Evolutionary conservation across 1,140 invertebrate genomes (phyloP), one percentile per base, ranked within the genome.

Genomic region (Dendroctonus valens): DNA sequence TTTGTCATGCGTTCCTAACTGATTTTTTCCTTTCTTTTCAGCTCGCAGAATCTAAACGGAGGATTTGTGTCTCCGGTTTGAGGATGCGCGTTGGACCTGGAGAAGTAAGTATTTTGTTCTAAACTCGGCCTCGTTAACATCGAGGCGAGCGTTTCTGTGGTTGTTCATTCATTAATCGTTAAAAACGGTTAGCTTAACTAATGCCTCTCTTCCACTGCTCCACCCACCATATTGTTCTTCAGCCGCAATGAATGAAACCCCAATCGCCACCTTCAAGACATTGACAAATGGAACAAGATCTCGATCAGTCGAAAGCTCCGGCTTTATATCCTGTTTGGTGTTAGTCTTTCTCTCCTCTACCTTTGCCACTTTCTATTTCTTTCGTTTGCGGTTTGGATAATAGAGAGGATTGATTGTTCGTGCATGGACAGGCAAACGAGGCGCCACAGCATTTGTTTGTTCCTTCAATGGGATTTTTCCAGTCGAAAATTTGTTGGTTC

Each of bases 61-160:
- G 84, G 84, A 41, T 86, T 85, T 74, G 85, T 86, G 59, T 85
- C 85, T 60, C 84, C 85, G 37, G 85, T 87, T 70, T 87, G 83
- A 81, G 71, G 75, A 67, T 14, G 37, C 53, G 50, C 8, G 50
- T 40, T 41, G 11, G 38, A n/a, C 41, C 6, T 11, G 8, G n/a
- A 55, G 5, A 39, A 7, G 53, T 55, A 55, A 55, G 53, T 55
- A 55, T 6, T 15, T 15, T 26, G 26, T 26, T 3, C 26, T 26
- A 26, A 26, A 26, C 1, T 26, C 26, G 3, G 26, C 26, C 26
- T 26, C 26, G 26, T 26, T 26, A 26, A 26, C 26, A 26, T 1
- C 26, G 26, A 26, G 26, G 26, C 26, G 26, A 26, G 26, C 26
- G 26, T 26, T 26, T 26, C 26, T 26, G 26, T 26, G 26, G 26